A percentile compares a stretch with the other conserved stretches of the same genome.
These are phyloP conservation scores for Muntiacus muntjak DNA, from an alignment of 2,113 vertebrate genomes.

Conservation along the genomic window DNA sequence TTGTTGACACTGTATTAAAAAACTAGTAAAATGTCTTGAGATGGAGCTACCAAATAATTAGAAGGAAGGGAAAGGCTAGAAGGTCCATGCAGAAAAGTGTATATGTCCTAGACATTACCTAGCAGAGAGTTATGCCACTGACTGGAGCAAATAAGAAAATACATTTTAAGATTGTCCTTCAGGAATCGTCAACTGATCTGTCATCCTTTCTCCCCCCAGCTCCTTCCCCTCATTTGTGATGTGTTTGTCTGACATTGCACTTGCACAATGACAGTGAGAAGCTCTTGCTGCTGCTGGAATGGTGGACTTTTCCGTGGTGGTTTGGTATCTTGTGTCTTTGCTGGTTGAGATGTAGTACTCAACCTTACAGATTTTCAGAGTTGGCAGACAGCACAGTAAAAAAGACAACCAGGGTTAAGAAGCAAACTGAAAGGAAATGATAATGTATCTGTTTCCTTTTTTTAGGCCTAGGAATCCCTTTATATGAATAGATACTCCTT, in stretches of 20 bases:
- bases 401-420: neutral
- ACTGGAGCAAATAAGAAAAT: neutral
- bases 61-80: neutral
- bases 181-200: neutral
- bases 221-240: neutral
- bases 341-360: neutral
- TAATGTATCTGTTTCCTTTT: neutral
- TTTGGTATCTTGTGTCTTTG: neutral
- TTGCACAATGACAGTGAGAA: neutral
- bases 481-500: neutral
- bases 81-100: neutral
- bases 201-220: neutral
- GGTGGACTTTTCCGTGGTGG: neutral
- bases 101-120: neutral
- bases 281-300: neutral
- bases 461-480: neutral
- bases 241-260: neutral
- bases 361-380: neutral
- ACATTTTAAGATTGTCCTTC: neutral
- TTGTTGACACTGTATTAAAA: neutral
- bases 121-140: neutral
- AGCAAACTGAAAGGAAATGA: neutral
- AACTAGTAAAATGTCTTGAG: neutral
- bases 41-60: neutral
- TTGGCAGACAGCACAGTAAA: neutral